A percentile compares a stretch with the other conserved stretches of the same genome.
These are phyloP conservation scores for Eupsittula cactorum DNA, from an alignment of 2,113 vertebrate genomes.

Conservation along the genomic window DNA sequence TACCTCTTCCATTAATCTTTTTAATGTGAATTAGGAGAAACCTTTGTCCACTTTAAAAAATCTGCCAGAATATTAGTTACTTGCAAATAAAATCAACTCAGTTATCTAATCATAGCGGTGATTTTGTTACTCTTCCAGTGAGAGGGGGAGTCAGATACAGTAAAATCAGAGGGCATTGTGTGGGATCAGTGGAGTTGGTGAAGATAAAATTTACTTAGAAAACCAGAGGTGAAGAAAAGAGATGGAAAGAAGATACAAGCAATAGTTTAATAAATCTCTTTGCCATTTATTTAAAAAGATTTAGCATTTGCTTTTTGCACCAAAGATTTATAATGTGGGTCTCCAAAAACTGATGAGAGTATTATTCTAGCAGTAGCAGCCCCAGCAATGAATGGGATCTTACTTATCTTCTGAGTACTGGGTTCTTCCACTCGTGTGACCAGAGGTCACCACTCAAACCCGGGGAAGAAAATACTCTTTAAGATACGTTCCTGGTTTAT, in stretches of 20 bases:
- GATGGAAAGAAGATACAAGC: not conserved
- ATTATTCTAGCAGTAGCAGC: not conserved
- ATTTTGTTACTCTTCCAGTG: not conserved
- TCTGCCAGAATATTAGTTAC: not conserved
- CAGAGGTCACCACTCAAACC: not conserved
- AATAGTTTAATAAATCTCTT: not conserved
- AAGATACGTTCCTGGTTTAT: not conserved
- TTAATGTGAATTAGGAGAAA: not conserved
- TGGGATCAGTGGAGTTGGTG: not conserved
- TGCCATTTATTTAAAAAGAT: not conserved
- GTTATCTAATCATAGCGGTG: not conserved
- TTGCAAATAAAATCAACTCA: not conserved
- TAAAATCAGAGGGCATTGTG: accelerated
- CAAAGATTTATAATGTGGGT: not conserved
- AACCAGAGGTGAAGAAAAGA: not conserved
- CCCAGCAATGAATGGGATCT: not conserved
- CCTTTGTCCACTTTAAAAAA: not conserved
- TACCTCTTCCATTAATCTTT: not conserved
- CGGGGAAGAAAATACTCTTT: not conserved
- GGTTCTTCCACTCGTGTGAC: not conserved
- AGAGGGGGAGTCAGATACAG: not conserved
- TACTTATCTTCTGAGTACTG: not conserved
- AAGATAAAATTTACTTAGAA: not conserved
- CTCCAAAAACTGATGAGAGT: not conserved
- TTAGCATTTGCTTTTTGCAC: not conserved